Evolutionary conservation across 2,797 vertebrate species (phyloP), one percentile per base, ranked within the genome.

Genomic region (Sebastes trivittatus): DNA sequence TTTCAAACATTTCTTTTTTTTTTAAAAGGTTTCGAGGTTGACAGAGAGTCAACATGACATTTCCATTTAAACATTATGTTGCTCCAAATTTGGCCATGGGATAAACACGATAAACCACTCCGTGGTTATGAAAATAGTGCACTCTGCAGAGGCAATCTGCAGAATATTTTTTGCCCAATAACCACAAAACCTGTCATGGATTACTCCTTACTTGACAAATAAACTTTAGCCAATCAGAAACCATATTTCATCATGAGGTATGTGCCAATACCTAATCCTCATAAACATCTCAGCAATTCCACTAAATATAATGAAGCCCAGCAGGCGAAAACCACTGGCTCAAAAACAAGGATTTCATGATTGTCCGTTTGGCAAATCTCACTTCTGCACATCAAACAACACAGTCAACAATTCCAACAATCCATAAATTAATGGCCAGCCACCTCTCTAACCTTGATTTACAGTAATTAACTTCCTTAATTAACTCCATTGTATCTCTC

Each of bases 381-480:
- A n/a, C 10, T 49, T 78, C 23, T 67, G 13, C 70, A 68, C 18
- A 81, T 79, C 64, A 65, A 81, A 73, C 73, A 64, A 62, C 34
- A 11, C n/a, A 71, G 32, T 75, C 62, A 77, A 68, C 27, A 61
- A 30, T 81, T 66, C 42, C 34, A 56, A 2, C 38, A 78, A 74
- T 75, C 30, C 46, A 72, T 16, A 54, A 73, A 72, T 60, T 2
- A 75, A 66, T 30, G 13, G 8, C 27, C 36, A 11, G 20, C 10
- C 9, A 65, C 23, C 52, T n/a, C 25, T 70, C 9, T 23, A 66
- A 67, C 60, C n/a, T 67, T 66, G 77, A 52, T 8, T 29, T 42
- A 74, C 1, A 63, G 13, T 38, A 58, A 82, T 71, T 77, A 69
- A 78, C 55, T 73, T 66, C 46, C 60, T 52, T 62, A 74, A 88